Evolutionary conservation across 23 tunicate genomes (phyloP).

Genomic region (Ciona savignyi): DNA sequence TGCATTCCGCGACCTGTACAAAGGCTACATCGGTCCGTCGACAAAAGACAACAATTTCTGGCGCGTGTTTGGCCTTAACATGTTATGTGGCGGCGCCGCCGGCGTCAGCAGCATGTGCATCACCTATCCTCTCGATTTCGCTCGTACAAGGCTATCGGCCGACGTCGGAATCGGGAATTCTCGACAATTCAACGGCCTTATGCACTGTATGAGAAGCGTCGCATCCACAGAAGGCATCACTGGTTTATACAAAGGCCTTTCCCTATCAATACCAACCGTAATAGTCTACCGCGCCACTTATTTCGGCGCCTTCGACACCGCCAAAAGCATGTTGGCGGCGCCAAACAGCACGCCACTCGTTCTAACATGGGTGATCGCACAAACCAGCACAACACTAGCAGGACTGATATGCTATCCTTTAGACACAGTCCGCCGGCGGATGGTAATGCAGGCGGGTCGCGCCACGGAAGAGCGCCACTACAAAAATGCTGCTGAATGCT

Average conservation of each 20-base stretch:
- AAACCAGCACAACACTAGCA: constrained; percentile 50
- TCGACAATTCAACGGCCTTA: constrained; percentile 55
- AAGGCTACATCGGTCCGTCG: constrained; percentile 8
- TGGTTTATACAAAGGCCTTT: constrained; percentile 39
- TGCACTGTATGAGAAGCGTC: constrained; percentile 24
- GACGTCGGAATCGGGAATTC: constrained; percentile 45
- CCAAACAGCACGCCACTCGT: constrained; percentile 11
- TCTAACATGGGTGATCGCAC: constrained; percentile 41
- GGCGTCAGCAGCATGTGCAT: constrained; percentile 89
- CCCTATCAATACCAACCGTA: constrained; percentile 53
- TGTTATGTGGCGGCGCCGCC: constrained; percentile 86
- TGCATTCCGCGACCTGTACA: constrained; percentile 87
- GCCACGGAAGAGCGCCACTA: constrained; percentile 18
- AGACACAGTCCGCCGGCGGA: constrained; percentile 65
- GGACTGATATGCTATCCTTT: constrained; percentile 71
- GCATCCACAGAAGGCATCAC: constrained; percentile 17
- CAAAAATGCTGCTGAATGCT: constrained; percentile 20
- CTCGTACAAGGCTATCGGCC: constrained; percentile 66
- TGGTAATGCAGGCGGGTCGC: constrained; percentile 84
- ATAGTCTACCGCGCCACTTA: constrained; percentile 60
- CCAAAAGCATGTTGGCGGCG: constrained; percentile 17
- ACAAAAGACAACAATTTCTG: constrained; percentile 18
- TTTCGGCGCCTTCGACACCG: constrained; percentile 76
- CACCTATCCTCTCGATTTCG: constrained; percentile 95
- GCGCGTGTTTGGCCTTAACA: constrained; percentile 35